These are phyloP conservation scores for Pachycephala philippinensis DNA, from an alignment of 2,113 vertebrate species.

Conservation along the genomic window DNA sequence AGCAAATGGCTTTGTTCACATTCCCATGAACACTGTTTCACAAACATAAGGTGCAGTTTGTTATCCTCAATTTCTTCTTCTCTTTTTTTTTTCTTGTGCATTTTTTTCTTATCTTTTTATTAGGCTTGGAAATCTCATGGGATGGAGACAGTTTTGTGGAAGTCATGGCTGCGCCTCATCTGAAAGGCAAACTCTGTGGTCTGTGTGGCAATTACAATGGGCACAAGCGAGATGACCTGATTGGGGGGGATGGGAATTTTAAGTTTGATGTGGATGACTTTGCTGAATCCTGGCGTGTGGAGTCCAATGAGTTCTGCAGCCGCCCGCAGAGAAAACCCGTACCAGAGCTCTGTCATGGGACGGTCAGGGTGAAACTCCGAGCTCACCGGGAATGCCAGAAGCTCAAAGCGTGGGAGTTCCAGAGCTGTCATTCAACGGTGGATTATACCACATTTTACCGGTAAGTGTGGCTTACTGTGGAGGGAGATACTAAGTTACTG, in stretches of 20 bases:
- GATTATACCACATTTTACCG: conserved; percentile 90
- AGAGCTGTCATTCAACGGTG: conserved; percentile 88
- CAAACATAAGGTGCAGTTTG: background rate
- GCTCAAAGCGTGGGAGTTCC: conserved; percentile 94
- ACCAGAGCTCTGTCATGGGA: conserved; percentile 86
- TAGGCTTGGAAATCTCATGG: conserved; percentile 97
- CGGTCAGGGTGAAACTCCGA: conserved; percentile 89
- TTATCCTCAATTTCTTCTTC: background rate
- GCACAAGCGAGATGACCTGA: conserved; percentile 91
- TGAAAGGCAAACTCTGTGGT: conserved; percentile 91
- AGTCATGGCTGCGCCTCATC: conserved; percentile 89
- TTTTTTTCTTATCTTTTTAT: background rate
- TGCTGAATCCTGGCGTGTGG: conserved; percentile 93
- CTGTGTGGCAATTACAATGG: conserved; percentile 98
- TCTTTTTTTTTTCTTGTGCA: background rate
- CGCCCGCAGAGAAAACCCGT: conserved; percentile 76
- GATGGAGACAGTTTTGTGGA: conserved; percentile 99
- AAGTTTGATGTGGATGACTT: conserved; percentile 98
- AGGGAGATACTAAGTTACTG: background rate
- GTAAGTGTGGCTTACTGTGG: conserved; percentile 63
- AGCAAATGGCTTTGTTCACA: background rate
- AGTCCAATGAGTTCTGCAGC: conserved; percentile 89
- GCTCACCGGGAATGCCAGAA: conserved; percentile 96
- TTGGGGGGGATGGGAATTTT: conserved; percentile 90
- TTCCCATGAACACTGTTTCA: background rate